Base-by-base conservation (phyloP, 1,140 invertebrate species). In the Scylla paramamosain region DNA sequence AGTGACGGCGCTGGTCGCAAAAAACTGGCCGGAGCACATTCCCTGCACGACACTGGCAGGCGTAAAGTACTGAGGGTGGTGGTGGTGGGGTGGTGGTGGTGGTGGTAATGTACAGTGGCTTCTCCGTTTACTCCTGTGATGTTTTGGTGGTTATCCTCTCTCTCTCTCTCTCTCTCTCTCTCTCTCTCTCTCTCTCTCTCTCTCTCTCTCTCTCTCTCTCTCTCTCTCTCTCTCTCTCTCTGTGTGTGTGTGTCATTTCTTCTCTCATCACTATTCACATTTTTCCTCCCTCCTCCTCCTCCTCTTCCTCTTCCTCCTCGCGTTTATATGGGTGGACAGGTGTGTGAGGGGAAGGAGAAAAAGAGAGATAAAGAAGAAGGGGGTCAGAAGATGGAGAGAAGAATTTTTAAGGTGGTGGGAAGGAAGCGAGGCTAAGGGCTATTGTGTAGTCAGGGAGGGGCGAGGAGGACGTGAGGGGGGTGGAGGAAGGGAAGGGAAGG, bases 21-120 rank as follows among this genome's bases (percentile, higher is more conserved):
- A 46, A 46, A 46, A 46, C 20, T 88, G 86, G 86, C 86, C 67
- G n/a, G 67, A n/a, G 20, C 67, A 77, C 67, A 77, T 77, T 77
- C 67, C 67, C 67, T 25, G n/a, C 6, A 77, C 67, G 67, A 25
- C 67, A 77, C 67, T 77, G 67, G 12, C 67, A 77, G 67, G 67
- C 67, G n/a, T 77, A 25, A 77, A 77, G 67, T 77, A n/a, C 16
- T 77, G 20, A 20, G 1, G 67, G 67, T 77, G n/a, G 67, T 77
- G 67, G 67, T 77, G 67, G 67, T 77, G 16, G 16, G 52, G 52
- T 59, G 52, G 52, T 59, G 52, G 52, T 59, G 20, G 52, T 59
- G 67, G 1, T n/a, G 0, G 25, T n/a, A n/a, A n/a, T 77, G 25
- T 25, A 14, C 14, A 48, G 46, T 7, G 46, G 52, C 52, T 59